Evolutionary conservation across 2,888 invertebrate species (phyloP).

Genomic region (Macropis europaea): DNA sequence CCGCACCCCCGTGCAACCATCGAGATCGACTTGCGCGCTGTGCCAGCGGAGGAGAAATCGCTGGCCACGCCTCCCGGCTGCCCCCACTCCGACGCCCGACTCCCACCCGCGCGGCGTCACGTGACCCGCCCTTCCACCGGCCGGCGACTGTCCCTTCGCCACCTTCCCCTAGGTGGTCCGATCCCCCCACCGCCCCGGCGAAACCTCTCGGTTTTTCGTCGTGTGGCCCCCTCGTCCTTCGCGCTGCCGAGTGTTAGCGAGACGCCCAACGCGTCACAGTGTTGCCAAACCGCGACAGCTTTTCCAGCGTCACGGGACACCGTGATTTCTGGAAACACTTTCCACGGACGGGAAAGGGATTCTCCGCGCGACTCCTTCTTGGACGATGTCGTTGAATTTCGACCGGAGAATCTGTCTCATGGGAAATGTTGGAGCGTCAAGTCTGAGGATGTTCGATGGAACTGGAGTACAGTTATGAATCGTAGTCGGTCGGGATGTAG

Average conservation of each 20-base stretch:
- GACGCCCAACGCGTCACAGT: conserved; percentile 74
- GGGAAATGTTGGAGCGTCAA: too few relatives aligned
- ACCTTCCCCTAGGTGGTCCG: conserved; percentile 73
- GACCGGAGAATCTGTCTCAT: too few relatives aligned
- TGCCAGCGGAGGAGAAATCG: conserved; percentile 70
- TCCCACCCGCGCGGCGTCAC: conserved; percentile 79
- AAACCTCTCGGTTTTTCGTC: conserved; percentile 56
- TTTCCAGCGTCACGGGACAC: conserved; percentile 52
- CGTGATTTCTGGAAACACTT: conserved; percentile 54
- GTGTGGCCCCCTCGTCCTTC: conserved; percentile 72
- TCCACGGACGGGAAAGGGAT: conserved; percentile 30
- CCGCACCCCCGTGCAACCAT: too few relatives aligned
- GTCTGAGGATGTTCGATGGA: too few relatives aligned
- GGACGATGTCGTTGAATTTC: too few relatives aligned
- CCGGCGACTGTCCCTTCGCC: conserved; percentile 79
- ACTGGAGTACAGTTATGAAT: too few relatives aligned
- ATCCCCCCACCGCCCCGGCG: conserved; percentile 45
- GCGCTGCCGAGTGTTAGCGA: conserved; percentile 77
- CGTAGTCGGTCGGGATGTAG: too few relatives aligned
- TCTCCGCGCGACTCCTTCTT: too few relatives aligned
- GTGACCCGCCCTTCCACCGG: conserved; percentile 81
- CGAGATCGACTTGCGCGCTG: conserved; percentile 75
- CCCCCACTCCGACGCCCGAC: conserved; percentile 72
- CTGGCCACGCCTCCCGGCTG: conserved; percentile 54
- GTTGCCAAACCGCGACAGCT: conserved; percentile 67